Evolutionary conservation across 2,113 vertebrate genomes (phyloP).

Genomic region (Sphaerodactylus townsendi): DNA sequence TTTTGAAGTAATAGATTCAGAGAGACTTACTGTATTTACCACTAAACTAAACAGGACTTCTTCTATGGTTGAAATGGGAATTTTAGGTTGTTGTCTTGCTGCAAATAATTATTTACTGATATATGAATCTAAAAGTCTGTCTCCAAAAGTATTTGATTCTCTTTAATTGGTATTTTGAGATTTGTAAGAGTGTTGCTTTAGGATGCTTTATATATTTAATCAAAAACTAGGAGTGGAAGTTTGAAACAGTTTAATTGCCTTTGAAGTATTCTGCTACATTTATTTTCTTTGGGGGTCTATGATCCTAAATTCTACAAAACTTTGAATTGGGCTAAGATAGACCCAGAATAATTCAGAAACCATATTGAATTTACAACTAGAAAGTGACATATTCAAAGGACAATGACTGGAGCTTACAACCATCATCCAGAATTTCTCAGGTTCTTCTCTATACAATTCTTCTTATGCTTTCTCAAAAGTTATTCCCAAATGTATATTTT

Average conservation of each 20-base stretch:
- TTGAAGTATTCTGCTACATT: conserved; percentile 5
- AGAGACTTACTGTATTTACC: neutral
- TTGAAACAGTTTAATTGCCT: neutral
- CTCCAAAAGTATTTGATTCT: neutral
- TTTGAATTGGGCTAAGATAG: neutral
- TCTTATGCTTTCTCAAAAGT: neutral
- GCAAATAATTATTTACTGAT: neutral
- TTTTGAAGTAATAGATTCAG: neutral
- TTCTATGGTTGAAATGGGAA: neutral
- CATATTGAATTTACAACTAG: conserved; percentile 4
- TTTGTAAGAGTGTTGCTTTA: conserved; percentile 47
- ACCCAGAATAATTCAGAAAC: neutral
- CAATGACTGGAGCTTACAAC: neutral
- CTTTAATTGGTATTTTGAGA: conserved; percentile 43
- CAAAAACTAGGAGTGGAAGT: conserved; percentile 23
- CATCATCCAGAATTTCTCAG: neutral
- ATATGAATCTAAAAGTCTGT: rapidly evolving
- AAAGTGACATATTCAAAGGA: neutral
- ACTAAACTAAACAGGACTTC: neutral
- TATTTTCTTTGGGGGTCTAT: conserved; percentile 9
- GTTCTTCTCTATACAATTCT: neutral
- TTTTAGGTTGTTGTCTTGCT: conserved; percentile 4
- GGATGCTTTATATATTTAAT: conserved; percentile 12
- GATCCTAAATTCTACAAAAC: neutral
- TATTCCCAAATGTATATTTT: neutral